These are phyloP conservation scores for Sericinus montela DNA, from an alignment of 2,888 invertebrate species.

Conservation along the genomic window DNA sequence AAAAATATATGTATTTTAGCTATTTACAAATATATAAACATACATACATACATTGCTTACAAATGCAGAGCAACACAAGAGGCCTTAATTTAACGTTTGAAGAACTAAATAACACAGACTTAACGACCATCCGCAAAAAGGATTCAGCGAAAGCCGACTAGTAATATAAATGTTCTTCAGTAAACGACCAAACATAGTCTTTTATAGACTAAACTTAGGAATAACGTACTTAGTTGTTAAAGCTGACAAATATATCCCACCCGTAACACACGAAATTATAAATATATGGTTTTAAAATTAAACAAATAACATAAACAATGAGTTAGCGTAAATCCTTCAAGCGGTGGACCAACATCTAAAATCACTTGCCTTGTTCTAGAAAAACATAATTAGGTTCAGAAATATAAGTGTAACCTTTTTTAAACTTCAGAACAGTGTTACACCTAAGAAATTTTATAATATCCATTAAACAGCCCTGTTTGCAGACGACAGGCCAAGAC, in stretches of 20 bases:
- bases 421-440: conserved; percentile 50
- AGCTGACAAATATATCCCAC: conserved; percentile 37
- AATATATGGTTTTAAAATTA: conserved; percentile 35
- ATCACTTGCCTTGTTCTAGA: conserved; percentile 55
- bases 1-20: conserved; percentile 78
- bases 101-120: conserved; percentile 76
- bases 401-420: conserved; percentile 27
- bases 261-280: conserved; percentile 32
- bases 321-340: conserved; percentile 48
- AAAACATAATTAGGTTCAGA: conserved; percentile 72
- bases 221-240: conserved; percentile 31
- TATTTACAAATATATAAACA: conserved; percentile 77
- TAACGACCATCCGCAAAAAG: conserved; percentile 65
- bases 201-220: conserved; percentile 30
- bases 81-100: conserved; percentile 67
- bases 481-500: conserved; percentile 78
- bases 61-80: conserved; percentile 78
- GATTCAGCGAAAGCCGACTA: conserved; percentile 47
- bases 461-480: conserved; percentile 65
- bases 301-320: conserved; percentile 30
- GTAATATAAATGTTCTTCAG: conserved; percentile 27
- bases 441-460: conserved; percentile 55
- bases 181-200: conserved; percentile 28
- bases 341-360: conserved; percentile 58
- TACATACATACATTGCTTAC: conserved; percentile 81